Evolutionary conservation across 2,888 invertebrate genomes (phyloP).

Genomic region (Gastrophysa polygoni): DNA sequence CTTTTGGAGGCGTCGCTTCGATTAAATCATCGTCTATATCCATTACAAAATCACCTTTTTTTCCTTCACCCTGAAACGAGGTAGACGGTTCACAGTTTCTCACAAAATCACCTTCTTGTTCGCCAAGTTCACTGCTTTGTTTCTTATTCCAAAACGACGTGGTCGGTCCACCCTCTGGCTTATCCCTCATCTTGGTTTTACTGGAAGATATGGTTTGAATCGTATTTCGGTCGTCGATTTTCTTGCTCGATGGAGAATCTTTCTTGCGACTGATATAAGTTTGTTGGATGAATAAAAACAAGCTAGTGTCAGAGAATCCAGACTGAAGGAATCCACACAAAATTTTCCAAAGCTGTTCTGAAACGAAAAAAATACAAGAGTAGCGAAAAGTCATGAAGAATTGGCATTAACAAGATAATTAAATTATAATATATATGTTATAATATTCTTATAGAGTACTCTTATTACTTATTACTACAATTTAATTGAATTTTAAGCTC

Average conservation of each 20-base stretch:
- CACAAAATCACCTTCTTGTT: neutral
- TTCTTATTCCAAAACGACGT: slow-evolving; percentile 16
- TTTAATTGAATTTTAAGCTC: too few species aligned
- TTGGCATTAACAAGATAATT: too few species aligned
- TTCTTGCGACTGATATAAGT: slow-evolving; percentile 55
- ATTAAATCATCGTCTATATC: slow-evolving; percentile 36
- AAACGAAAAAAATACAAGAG: slow-evolving; percentile 38
- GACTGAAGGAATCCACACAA: slow-evolving; percentile 60
- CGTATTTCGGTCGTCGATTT: slow-evolving; percentile 35
- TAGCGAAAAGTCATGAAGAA: too few species aligned
- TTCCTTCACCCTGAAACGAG: neutral
- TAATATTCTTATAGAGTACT: too few species aligned
- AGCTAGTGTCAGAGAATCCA: slow-evolving; percentile 53
- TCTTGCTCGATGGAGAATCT: slow-evolving; percentile 46
- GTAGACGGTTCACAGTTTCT: neutral
- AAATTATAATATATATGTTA: too few species aligned
- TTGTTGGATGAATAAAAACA: slow-evolving; percentile 62
- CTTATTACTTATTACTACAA: too few species aligned
- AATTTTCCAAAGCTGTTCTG: slow-evolving; percentile 66
- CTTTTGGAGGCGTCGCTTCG: slow-evolving; percentile 34
- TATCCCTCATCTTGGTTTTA: slow-evolving; percentile 15
- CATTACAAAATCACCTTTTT: too few species aligned
- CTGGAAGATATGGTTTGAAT: neutral
- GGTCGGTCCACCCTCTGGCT: slow-evolving; percentile 26
- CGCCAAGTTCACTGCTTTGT: slow-evolving; percentile 1